These are phyloP conservation scores for Manis crassicaudata DNA, from an alignment of 2,797 vertebrate genomes.

Conservation along the genomic window DNA sequence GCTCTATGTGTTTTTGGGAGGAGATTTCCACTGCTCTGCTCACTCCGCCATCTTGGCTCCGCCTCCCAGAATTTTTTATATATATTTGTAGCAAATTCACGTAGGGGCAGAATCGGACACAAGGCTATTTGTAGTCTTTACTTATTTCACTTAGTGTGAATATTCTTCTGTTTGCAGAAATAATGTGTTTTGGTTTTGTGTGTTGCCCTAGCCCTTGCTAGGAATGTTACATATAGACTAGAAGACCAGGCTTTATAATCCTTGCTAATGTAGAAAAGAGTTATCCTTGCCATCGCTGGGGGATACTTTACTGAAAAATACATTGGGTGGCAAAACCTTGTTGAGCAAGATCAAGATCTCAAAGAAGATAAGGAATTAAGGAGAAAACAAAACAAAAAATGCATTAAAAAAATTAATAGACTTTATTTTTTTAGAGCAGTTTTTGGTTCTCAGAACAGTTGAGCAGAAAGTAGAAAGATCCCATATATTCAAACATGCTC, in stretches of 20 bases:
- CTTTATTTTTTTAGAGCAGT: not conserved
- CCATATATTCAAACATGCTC: not conserved
- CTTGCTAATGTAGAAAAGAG: not conserved
- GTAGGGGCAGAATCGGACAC: not conserved
- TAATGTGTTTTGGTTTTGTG: not conserved
- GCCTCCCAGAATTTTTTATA: not conserved
- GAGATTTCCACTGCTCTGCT: too few relatives aligned
- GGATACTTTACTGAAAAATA: not conserved
- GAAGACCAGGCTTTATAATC: not conserved
- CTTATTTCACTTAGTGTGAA: not conserved
- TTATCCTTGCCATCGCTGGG: not conserved
- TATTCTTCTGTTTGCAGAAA: not conserved
- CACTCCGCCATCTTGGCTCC: too few relatives aligned
- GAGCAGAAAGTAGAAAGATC: not conserved
- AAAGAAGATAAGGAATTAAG: conserved; percentile 8
- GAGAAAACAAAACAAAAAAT: not conserved
- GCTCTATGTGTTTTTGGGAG: too few relatives aligned
- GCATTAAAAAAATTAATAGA: not conserved
- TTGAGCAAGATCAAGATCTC: conserved; percentile 17
- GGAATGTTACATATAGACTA: not conserved
- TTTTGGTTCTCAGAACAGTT: not conserved
- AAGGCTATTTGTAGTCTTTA: not conserved
- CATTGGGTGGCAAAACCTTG: not conserved
- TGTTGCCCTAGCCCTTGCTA: not conserved
- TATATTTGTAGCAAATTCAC: not conserved